Evolutionary conservation across 2,888 invertebrate genomes (phyloP), one percentile per base, ranked within the genome.

Genomic region (Lobophora halterata): DNA sequence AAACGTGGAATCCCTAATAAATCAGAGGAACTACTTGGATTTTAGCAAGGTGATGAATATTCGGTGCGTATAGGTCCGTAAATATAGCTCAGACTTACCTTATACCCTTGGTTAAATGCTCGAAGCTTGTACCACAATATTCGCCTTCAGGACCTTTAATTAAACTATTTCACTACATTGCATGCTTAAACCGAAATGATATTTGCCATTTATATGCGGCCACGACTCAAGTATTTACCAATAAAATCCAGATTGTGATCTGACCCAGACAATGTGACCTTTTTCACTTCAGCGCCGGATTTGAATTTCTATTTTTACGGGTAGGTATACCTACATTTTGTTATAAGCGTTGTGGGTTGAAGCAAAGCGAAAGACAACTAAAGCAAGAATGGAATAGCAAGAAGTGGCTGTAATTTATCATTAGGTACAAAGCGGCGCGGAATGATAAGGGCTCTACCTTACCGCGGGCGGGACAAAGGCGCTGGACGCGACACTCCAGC

Each of bases 371-470:
- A 48, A 45, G 48, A 49, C 59, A 53, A 54, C 50, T 53, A 58
- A n/a, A n/a, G n/a, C n/a, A n/a, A n/a, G n/a, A n/a, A n/a, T n/a
- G n/a, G 47, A 51, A 55, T 43, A 38, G 55, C 41, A 49, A 52
- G 48, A 45, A 50, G 49, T 41, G 39, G 47, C 29, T 43, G 72
- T 72, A 75, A 78, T 79, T 79, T 75, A 79, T 78, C 71, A 76
- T 73, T 69, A 61, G 46, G 48, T 52, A 71, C 70, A 73, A 72
- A 75, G 68, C 69, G 66, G 50, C 32, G 19, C 62, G 58, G n/a
- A n/a, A n/a, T 65, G 77, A 79, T 78, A 76, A 79, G 69, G 58
- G 60, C 64, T 61, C 55, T 52, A 25, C 17, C 17, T 17, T 17
- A 17, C 3, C 5, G 17, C n/a, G 17, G 3, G 5, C 14, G 5